phyloP scores from a whole-genome alignment of 1,140 invertebrate genomes.

The Rhysida immarginata region DNA sequence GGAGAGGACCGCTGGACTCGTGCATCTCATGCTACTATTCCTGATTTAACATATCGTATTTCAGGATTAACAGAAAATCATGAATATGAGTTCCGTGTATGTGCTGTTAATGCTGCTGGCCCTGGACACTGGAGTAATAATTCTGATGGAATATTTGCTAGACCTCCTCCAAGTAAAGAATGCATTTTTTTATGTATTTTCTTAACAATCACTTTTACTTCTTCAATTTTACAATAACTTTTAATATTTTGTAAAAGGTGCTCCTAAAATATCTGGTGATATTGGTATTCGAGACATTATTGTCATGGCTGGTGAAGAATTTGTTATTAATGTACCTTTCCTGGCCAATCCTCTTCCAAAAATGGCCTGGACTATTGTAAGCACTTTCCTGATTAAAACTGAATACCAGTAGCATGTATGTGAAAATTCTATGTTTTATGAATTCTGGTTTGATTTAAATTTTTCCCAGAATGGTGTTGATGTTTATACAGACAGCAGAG shows the following conservation, averaged over 20 bases:
- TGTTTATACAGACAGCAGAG: slow-evolving; percentile 58
- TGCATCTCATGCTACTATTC: slow-evolving; percentile 62
- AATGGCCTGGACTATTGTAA: slow-evolving; percentile 59
- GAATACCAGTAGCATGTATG: too few species aligned
- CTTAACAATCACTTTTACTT: too few species aligned
- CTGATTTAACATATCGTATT: slow-evolving; percentile 57
- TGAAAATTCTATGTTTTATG: too few species aligned
- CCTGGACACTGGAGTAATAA: slow-evolving; percentile 79
- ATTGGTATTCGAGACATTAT: slow-evolving; percentile 84
- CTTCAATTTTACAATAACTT: not conserved
- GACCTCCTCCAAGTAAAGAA: slow-evolving; percentile 56
- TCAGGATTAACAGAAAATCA: slow-evolving; percentile 82
- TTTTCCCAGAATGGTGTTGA: slow-evolving; percentile 53
- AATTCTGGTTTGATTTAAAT: not conserved
- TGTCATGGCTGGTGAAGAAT: slow-evolving; percentile 86
- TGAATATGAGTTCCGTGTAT: slow-evolving; percentile 93
- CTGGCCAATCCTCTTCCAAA: slow-evolving; percentile 75
- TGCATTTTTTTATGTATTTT: slow-evolving; percentile 10
- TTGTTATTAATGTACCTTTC: slow-evolving; percentile 88
- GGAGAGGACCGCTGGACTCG: slow-evolving; percentile 78
- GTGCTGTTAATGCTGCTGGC: slow-evolving; percentile 88
- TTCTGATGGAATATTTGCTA: slow-evolving; percentile 77
- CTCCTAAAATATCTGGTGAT: slow-evolving; percentile 84
- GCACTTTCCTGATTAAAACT: not conserved
- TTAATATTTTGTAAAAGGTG: slow-evolving; percentile 29